phyloP scores from a whole-genome alignment of 2,797 vertebrate species.

The Acanthurus leucopareius region DNA sequence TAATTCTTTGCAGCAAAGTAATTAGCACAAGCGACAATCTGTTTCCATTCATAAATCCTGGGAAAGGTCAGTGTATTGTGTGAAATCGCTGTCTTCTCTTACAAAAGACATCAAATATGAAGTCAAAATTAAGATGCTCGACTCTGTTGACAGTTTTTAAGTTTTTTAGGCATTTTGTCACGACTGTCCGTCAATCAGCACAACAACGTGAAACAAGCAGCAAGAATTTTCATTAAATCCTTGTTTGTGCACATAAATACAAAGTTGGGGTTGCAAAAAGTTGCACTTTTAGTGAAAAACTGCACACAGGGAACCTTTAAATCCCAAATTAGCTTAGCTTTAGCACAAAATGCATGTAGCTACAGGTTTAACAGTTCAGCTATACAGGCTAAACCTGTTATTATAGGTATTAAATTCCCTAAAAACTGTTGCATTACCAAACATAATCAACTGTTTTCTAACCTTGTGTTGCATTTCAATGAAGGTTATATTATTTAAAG shows the following conservation, averaged over 20 bases:
- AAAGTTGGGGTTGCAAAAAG: too few species aligned
- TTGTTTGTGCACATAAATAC: too few species aligned
- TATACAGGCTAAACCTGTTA: background rate
- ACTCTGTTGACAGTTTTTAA: background rate
- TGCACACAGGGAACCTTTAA: too few species aligned
- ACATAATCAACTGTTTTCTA: conserved; percentile 1
- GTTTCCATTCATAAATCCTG: conserved; percentile 21
- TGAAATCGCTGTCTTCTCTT: background rate
- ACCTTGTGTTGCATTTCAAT: too few species aligned
- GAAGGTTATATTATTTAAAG: background rate
- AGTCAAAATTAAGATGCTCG: background rate
- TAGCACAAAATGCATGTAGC: background rate
- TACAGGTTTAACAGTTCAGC: background rate
- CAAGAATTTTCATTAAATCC: background rate
- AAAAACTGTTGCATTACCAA: background rate
- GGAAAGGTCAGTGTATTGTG: conserved; percentile 3
- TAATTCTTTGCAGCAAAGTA: background rate
- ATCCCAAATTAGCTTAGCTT: background rate
- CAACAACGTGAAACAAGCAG: background rate
- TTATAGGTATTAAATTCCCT: background rate
- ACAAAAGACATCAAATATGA: background rate
- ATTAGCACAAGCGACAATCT: background rate
- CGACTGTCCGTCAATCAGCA: background rate
- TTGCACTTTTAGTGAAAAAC: too few species aligned
- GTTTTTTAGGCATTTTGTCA: background rate